A percentile compares a stretch with the other conserved stretches of the same genome.
Conservation (phyloP, 2,113 vertebrate genomes). For the Pseudopodoces humilis region DNA sequence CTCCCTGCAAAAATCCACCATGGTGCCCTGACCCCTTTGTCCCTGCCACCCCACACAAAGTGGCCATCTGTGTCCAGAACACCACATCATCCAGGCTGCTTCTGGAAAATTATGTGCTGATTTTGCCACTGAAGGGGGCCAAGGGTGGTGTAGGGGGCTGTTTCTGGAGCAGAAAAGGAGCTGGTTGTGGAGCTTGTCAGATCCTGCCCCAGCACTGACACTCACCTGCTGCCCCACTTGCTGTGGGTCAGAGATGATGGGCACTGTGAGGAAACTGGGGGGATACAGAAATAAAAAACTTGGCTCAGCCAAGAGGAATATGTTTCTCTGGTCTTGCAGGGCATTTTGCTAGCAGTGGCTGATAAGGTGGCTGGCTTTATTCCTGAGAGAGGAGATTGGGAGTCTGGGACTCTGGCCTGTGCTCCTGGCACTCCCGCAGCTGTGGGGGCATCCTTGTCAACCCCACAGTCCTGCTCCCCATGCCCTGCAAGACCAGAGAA, state of each 20-base stretch:
- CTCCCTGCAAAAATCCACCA: background rate
- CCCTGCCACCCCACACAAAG: rapidly evolving
- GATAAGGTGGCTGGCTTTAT: background rate
- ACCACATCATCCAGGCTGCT: background rate
- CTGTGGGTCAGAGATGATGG: background rate
- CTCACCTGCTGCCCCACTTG: rapidly evolving
- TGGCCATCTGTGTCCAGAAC: rapidly evolving
- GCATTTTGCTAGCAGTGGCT: background rate
- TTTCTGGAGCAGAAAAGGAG: background rate
- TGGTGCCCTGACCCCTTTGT: background rate
- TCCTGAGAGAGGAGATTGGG: background rate
- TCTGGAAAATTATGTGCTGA: rapidly evolving
- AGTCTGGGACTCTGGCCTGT: background rate
- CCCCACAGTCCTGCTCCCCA: rapidly evolving
- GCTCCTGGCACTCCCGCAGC: background rate
- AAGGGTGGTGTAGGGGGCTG: background rate
- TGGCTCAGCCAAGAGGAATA: background rate
- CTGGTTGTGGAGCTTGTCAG: background rate
- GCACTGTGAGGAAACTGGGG: background rate
- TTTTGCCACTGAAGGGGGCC: background rate
- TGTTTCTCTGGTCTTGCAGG: too few relatives aligned
- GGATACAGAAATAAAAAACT: background rate
- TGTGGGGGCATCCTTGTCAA: background rate
- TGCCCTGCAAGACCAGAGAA: background rate
- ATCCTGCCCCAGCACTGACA: background rate